phyloP scores from a whole-genome alignment of 1,140 invertebrate genomes.

The Formica selysi region DNA sequence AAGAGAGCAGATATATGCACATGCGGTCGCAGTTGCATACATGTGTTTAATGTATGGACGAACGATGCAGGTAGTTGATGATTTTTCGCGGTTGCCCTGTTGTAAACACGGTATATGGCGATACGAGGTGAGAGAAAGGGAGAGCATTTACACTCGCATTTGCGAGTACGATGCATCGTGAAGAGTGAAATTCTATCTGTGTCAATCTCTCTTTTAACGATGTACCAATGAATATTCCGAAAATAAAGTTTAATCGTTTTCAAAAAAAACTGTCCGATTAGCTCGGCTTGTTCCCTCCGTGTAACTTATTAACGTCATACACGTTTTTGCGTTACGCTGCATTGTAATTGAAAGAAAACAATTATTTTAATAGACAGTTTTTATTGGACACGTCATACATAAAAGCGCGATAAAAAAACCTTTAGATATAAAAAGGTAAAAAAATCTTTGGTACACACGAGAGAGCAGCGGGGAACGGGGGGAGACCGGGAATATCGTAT shows the following conservation, averaged over 20 bases:
- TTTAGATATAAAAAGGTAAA: conserved; percentile 1
- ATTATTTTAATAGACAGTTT: background rate
- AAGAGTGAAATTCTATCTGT: conserved; percentile 77
- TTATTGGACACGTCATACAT: background rate
- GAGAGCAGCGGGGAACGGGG: background rate
- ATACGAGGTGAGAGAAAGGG: conserved; percentile 12
- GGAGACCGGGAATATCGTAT: background rate
- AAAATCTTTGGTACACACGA: conserved; percentile 61
- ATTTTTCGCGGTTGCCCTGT: conserved; percentile 17
- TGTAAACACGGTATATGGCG: background rate
- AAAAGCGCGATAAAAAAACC: background rate
- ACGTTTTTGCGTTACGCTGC: background rate
- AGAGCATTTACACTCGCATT: background rate
- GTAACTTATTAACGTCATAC: background rate
- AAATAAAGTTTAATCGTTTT: conserved; percentile 83
- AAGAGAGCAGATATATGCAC: conserved; percentile 15
- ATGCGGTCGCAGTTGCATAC: conserved; percentile 39
- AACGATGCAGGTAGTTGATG: conserved; percentile 14
- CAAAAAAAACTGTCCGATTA: conserved; percentile 57
- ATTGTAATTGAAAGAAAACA: background rate
- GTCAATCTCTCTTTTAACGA: conserved; percentile 77
- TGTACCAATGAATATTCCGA: conserved; percentile 77
- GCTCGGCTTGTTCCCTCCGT: background rate
- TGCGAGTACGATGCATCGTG: conserved; percentile 36
- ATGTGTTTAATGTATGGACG: conserved; percentile 27